Percentiles rank a stretch among this genome's conserved stretches.
phyloP scores from a whole-genome alignment of 2,113 vertebrate species.

The Rhea americana region DNA sequence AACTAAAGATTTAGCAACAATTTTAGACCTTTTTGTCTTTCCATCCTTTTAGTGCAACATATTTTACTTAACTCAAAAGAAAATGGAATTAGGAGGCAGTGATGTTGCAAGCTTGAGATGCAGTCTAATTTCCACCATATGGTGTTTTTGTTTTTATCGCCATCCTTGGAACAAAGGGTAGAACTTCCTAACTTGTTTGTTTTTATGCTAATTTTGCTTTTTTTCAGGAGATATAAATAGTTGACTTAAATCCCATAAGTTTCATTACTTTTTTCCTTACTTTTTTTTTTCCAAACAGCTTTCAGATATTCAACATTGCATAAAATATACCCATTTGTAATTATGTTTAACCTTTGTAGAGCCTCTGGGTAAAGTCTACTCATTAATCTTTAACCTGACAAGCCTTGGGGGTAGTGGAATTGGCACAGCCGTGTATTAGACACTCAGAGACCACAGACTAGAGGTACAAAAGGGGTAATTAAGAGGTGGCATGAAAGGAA shows the following conservation, averaged over 20 bases:
- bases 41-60: neutral
- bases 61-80: slow-evolving; percentile 5
- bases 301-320: slow-evolving; percentile 74
- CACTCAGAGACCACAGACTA: slow-evolving; percentile 54
- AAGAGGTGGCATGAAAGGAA: slow-evolving; percentile 65
- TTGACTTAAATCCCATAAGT: slow-evolving; percentile 69
- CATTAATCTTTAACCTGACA: slow-evolving; percentile 85
- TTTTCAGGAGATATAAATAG: slow-evolving; percentile 46
- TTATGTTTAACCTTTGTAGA: slow-evolving; percentile 84
- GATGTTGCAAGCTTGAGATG: slow-evolving; percentile 23
- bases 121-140: slow-evolving; percentile 52
- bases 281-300: slow-evolving; percentile 40
- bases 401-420: slow-evolving; percentile 72
- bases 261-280: slow-evolving; percentile 60
- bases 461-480: slow-evolving; percentile 77
- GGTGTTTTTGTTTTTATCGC: slow-evolving; percentile 47
- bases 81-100: slow-evolving; percentile 51
- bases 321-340: slow-evolving; percentile 82
- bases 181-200: slow-evolving; percentile 39
- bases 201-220: slow-evolving; percentile 60
- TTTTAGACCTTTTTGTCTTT: slow-evolving; percentile 18
- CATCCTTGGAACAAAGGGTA: slow-evolving; percentile 59
- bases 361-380: slow-evolving; percentile 77
- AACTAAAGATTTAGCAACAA: neutral
- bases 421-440: slow-evolving; percentile 70